phyloP scores from a whole-genome alignment of 1,140 invertebrate species.

The Latrodectus geometricus region DNA sequence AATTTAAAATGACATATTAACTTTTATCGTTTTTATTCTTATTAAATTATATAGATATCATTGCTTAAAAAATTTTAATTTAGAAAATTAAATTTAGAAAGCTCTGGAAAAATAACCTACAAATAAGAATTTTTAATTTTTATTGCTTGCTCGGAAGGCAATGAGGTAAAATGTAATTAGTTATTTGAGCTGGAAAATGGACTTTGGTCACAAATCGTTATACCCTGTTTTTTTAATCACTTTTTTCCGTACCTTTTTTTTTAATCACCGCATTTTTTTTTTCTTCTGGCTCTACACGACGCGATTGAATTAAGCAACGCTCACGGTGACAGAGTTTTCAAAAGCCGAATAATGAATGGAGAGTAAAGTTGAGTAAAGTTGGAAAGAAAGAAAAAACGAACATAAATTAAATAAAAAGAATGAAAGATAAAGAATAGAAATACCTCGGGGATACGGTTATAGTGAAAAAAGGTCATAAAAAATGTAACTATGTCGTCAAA shows the following conservation, averaged over 20 bases:
- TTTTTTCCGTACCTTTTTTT: conserved; percentile 22
- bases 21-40: too few species aligned
- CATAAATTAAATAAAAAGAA: conserved; percentile 49
- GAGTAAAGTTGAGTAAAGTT: conserved; percentile 2
- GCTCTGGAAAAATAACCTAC: conserved; percentile 1
- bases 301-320: conserved; percentile 59
- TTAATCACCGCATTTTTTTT: conserved; percentile 13
- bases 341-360: conserved; percentile 50
- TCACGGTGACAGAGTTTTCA: conserved; percentile 57
- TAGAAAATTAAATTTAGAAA: too few species aligned
- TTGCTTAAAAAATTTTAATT: too few species aligned
- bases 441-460: conserved; percentile 46
- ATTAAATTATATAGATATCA: too few species aligned
- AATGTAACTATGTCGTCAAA: conserved; percentile 40
- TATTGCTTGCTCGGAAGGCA: conserved; percentile 6
- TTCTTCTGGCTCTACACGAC: neutral
- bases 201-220: conserved; percentile 62
- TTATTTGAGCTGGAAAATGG: conserved; percentile 61
- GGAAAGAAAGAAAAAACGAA: conserved; percentile 5
- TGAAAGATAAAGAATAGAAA: conserved; percentile 47
- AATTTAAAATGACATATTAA: too few species aligned
- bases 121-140: conserved; percentile 28
- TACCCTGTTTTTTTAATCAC: conserved; percentile 56
- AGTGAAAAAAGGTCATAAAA: conserved; percentile 27
- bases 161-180: conserved; percentile 62